These are phyloP conservation scores for Condylura cristata DNA, from an alignment of 2,113 vertebrate species.

Conservation along the genomic window DNA sequence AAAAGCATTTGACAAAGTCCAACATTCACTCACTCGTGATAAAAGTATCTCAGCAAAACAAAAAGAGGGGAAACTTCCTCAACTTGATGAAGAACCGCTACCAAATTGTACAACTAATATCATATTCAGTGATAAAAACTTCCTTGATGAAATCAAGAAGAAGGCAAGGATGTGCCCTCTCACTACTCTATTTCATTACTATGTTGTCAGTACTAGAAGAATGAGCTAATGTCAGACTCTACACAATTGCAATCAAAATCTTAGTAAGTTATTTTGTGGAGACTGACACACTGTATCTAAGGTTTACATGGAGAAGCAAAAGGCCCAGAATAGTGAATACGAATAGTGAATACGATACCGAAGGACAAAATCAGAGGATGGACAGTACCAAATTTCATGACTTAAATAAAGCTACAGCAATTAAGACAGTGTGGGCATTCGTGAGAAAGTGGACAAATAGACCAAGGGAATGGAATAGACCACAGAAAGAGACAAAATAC, in stretches of 20 bases:
- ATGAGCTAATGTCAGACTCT: background rate
- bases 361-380: background rate
- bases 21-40: background rate
- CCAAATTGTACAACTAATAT: background rate
- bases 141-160: background rate
- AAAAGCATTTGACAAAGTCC: background rate
- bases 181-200: background rate
- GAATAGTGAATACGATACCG: background rate
- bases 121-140: background rate
- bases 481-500: background rate
- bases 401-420: background rate
- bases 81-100: background rate
- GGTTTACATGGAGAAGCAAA: background rate
- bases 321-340: background rate
- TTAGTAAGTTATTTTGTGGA: background rate
- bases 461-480: background rate
- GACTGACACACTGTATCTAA: background rate
- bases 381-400: background rate
- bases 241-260: background rate
- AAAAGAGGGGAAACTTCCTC: background rate
- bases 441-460: background rate
- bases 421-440: background rate
- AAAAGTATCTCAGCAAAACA: background rate
- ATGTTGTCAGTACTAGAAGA: background rate
- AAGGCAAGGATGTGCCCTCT: background rate